Evolutionary conservation across 2,888 invertebrate genomes (phyloP).

Genomic region (Sussaba pulchella): DNA sequence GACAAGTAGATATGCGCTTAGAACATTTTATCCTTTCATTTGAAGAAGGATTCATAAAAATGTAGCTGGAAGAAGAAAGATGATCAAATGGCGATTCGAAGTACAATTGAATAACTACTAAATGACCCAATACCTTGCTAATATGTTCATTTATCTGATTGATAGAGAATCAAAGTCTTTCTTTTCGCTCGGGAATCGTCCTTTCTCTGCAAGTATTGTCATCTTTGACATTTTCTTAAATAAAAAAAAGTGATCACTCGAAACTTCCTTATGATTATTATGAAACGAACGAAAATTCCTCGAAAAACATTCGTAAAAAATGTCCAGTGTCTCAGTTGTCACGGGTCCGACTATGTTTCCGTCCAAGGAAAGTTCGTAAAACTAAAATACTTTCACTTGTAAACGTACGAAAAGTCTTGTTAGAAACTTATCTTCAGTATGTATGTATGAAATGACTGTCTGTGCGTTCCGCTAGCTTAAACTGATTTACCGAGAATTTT

Average conservation of each 20-base stretch:
- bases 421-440: constrained; percentile 25
- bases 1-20: no score
- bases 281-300: neutral
- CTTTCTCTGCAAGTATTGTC: no score
- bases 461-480: constrained; percentile 31
- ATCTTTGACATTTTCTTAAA: no score
- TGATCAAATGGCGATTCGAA: no score
- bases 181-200: no score
- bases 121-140: no score
- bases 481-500: constrained; percentile 74
- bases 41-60: no score
- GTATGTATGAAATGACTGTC: constrained; percentile 29
- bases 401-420: neutral
- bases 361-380: constrained; percentile 25
- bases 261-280: neutral
- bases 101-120: neutral
- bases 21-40: no score
- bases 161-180: no score
- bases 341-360: neutral
- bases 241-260: no score
- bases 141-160: no score
- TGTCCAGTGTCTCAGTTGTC: constrained; percentile 3
- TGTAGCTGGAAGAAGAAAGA: no score
- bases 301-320: constrained; percentile 8
- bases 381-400: constrained; percentile 20